Evolutionary conservation across 2,888 invertebrate genomes (phyloP).

Genomic region (Nomada ferruginata): DNA sequence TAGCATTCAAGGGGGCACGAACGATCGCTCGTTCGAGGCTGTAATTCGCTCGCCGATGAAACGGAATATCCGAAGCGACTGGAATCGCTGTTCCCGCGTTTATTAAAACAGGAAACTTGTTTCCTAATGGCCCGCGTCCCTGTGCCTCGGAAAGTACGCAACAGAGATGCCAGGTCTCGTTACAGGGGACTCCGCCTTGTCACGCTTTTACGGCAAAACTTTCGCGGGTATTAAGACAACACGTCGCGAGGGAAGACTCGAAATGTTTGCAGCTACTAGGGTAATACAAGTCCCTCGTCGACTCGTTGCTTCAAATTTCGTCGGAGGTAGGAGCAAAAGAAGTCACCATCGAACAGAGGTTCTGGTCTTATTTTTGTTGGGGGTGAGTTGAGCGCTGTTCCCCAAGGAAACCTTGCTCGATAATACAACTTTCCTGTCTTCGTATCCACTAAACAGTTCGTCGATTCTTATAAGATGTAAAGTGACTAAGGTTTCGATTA

Average conservation of each 20-base stretch:
- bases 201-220: slow-evolving; percentile 71
- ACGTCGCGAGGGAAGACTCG: slow-evolving; percentile 65
- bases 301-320: slow-evolving; percentile 57
- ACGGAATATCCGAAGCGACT: slow-evolving; percentile 22
- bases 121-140: slow-evolving; percentile 44
- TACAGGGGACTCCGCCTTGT: slow-evolving; percentile 44
- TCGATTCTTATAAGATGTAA: too few relatives aligned
- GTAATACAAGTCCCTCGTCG: slow-evolving; percentile 63
- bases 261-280: slow-evolving; percentile 58
- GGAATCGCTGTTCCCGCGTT: not conserved
- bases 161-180: slow-evolving; percentile 28
- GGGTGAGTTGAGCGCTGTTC: not conserved
- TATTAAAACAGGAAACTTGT: slow-evolving; percentile 44
- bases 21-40: slow-evolving; percentile 2
- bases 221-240: slow-evolving; percentile 76
- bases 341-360: not conserved
- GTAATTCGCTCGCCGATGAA: slow-evolving; percentile 41
- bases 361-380: not conserved
- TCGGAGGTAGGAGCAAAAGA: slow-evolving; percentile 36
- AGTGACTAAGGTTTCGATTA: too few relatives aligned
- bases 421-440: not conserved
- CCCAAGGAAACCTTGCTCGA: not conserved
- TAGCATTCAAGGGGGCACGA: slow-evolving; percentile 47
- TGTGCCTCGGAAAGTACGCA: not conserved
- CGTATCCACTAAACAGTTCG: too few relatives aligned